Evolutionary conservation across 2,113 vertebrate genomes (phyloP).

Genomic region (Xenotilapia longispinis): DNA sequence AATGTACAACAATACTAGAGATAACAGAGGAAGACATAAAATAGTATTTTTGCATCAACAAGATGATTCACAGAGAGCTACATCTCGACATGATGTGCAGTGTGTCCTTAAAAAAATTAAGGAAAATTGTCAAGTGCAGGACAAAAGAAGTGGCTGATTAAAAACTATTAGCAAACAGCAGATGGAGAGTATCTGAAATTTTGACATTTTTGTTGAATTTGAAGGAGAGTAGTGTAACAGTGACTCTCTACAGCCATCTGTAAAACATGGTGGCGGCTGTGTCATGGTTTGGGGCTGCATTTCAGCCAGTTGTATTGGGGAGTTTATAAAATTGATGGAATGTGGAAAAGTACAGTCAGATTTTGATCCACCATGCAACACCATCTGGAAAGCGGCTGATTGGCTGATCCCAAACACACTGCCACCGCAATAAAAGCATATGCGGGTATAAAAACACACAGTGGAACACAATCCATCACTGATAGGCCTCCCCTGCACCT

Average conservation of each 20-base stretch:
- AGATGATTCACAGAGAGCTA: not conserved
- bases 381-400: not conserved
- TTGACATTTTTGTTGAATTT: not conserved
- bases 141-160: not conserved
- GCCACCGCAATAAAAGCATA: not conserved
- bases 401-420: not conserved
- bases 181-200: not conserved
- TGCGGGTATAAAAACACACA: not conserved
- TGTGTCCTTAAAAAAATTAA: not conserved
- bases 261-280: not conserved
- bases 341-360: not conserved
- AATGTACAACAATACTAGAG: not conserved
- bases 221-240: not conserved
- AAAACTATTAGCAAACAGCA: not conserved
- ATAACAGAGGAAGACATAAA: not conserved
- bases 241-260: not conserved
- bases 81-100: not conserved
- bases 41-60: not conserved
- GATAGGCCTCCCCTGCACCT: not conserved
- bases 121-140: not conserved
- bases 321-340: not conserved
- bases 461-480: not conserved
- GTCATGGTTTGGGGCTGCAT: not conserved
- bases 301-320: not conserved
- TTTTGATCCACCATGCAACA: not conserved